Percentiles rank a stretch among this genome's conserved stretches.
These are phyloP conservation scores for Hanleya hanleyi DNA, from an alignment of 2,888 invertebrate genomes.

Conservation along the genomic window DNA sequence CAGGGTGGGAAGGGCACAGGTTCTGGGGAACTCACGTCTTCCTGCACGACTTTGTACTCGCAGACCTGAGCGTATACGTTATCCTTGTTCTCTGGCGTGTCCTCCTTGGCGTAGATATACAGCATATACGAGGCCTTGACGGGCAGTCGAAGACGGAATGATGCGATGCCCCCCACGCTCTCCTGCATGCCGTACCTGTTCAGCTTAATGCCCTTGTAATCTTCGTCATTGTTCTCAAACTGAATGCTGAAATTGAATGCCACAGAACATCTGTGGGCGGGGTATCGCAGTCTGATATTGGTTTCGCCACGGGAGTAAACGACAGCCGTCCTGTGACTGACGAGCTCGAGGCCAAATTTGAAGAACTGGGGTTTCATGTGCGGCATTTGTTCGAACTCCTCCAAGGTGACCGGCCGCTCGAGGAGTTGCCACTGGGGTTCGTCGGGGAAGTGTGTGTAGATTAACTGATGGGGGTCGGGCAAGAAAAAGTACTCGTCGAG, in stretches of 20 bases:
- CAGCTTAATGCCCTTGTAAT: conserved; percentile 65
- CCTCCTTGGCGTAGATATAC: conserved; percentile 73
- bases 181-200: conserved; percentile 72
- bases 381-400: conserved; percentile 73
- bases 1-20: conserved; percentile 72
- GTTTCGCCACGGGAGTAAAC: conserved; percentile 68
- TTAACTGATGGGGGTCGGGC: conserved; percentile 72
- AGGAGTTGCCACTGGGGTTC: conserved; percentile 73
- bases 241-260: conserved; percentile 73
- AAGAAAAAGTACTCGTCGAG: conserved; percentile 73
- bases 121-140: conserved; percentile 69
- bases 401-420: conserved; percentile 61
- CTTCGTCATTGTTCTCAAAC: conserved; percentile 68
- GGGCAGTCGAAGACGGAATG: conserved; percentile 72
- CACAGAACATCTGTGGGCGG: conserved; percentile 66
- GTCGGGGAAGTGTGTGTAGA: conserved; percentile 73
- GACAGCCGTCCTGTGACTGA: conserved; percentile 72
- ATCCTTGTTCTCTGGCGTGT: conserved; percentile 69
- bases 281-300: conserved; percentile 68
- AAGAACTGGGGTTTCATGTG: conserved; percentile 74
- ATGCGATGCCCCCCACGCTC: conserved; percentile 69
- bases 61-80: conserved; percentile 73
- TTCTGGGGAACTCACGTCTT: conserved; percentile 45
- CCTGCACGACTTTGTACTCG: conserved; percentile 71
- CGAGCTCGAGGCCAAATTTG: conserved; percentile 72